Percentiles rank a stretch among this genome's conserved stretches.
Conservation (phyloP, 2,888 invertebrate species). For the Endotricha flammealis region DNA sequence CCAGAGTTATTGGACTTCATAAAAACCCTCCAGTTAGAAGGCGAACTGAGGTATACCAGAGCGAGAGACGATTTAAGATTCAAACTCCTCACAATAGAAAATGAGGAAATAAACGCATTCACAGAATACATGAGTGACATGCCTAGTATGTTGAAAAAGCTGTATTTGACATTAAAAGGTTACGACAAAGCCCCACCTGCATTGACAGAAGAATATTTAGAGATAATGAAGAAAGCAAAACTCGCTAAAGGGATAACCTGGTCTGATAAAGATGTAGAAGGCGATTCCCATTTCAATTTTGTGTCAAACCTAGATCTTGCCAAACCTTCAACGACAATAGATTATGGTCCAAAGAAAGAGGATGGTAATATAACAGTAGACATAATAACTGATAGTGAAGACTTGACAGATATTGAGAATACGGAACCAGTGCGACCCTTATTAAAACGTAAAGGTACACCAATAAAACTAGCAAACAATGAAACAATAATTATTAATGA, state of each 20-base stretch:
- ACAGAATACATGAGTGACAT: slow-evolving; percentile 71
- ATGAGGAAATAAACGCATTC: slow-evolving; percentile 71
- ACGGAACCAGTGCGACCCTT: slow-evolving; percentile 31
- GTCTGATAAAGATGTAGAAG: slow-evolving; percentile 65
- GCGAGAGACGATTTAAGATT: slow-evolving; percentile 57
- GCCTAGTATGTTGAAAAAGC: slow-evolving; percentile 74
- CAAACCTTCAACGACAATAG: slow-evolving; percentile 40
- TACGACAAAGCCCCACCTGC: slow-evolving; percentile 77
- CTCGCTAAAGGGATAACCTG: slow-evolving; percentile 80
- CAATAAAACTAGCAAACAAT: slow-evolving; percentile 54
- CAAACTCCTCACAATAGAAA: slow-evolving; percentile 55
- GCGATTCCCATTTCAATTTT: slow-evolving; percentile 49
- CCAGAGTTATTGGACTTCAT: slow-evolving; percentile 45
- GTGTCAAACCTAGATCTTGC: slow-evolving; percentile 50
- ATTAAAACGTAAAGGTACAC: slow-evolving; percentile 61
- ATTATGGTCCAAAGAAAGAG: slow-evolving; percentile 27
- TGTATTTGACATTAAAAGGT: slow-evolving; percentile 78
- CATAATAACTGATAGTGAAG: slow-evolving; percentile 55
- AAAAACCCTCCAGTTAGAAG: slow-evolving; percentile 40
- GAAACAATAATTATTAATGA: slow-evolving; percentile 67
- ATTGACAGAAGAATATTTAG: slow-evolving; percentile 76
- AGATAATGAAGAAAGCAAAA: slow-evolving; percentile 78
- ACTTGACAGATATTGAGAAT: slow-evolving; percentile 54
- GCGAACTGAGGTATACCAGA: slow-evolving; percentile 51
- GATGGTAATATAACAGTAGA: slow-evolving; percentile 38